A percentile compares a stretch with the other conserved stretches of the same genome.
Conservation (phyloP, 2,113 vertebrate species). For the Carassius auratus region DNA sequence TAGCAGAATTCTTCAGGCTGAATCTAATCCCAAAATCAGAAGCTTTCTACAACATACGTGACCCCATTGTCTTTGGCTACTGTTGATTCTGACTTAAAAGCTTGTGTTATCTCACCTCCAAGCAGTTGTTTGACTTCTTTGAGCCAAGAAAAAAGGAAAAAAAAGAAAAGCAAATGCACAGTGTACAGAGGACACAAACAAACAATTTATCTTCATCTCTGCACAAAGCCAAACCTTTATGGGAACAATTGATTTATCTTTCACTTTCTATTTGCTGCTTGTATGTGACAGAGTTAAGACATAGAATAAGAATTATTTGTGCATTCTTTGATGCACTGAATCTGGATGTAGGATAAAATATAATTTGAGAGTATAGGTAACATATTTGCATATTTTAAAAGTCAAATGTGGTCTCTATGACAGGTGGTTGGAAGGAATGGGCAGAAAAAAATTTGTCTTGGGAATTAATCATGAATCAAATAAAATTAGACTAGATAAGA, state of each 20-base stretch:
- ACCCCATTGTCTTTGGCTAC: not conserved
- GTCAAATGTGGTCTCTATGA: too few relatives aligned
- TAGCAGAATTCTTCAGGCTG: not conserved
- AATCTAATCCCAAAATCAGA: not conserved
- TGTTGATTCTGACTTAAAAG: not conserved
- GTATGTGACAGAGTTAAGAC: not conserved
- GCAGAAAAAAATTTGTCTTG: too few relatives aligned
- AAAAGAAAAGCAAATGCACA: not conserved
- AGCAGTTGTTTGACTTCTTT: not conserved
- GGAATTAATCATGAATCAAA: too few relatives aligned
- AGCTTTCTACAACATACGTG: not conserved
- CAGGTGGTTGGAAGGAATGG: too few relatives aligned
- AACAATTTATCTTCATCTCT: conserved; percentile 7
- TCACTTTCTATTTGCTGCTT: not conserved
- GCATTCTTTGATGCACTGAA: not conserved
- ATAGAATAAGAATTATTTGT: not conserved
- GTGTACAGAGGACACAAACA: not conserved
- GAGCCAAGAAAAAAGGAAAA: not conserved
- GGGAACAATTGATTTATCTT: not conserved
- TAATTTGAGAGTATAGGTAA: not conserved
- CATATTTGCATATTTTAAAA: not conserved
- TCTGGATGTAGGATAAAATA: not conserved
- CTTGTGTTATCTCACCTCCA: not conserved
- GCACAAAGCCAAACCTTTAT: not conserved
- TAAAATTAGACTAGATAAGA: too few relatives aligned